phyloP scores from a whole-genome alignment of 2,113 vertebrate genomes.

The Illadopsis cleaveri region DNA sequence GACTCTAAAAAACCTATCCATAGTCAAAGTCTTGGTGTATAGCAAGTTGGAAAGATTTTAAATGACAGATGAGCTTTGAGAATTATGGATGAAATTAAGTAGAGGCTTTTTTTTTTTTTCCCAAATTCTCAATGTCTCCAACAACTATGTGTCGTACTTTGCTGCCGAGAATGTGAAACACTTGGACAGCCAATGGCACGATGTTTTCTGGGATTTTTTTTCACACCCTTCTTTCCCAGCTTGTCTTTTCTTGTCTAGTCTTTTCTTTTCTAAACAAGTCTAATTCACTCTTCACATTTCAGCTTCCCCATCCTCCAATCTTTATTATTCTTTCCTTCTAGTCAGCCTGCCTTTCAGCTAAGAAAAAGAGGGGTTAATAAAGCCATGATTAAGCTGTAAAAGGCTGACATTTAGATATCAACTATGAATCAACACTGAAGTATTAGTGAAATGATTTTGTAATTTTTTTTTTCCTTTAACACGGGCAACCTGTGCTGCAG shows the following conservation, averaged over 20 bases:
- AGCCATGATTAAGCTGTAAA: slow-evolving; percentile 61
- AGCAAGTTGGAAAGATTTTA: slow-evolving; percentile 20
- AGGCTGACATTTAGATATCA: slow-evolving; percentile 54
- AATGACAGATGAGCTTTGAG: slow-evolving; percentile 29
- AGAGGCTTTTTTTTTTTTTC: neutral
- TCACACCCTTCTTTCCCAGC: slow-evolving; percentile 69
- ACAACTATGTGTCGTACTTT: neutral
- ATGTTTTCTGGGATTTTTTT: slow-evolving; percentile 20
- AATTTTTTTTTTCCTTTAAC: neutral
- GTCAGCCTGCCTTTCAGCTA: neutral
- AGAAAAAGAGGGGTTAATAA: slow-evolving; percentile 59
- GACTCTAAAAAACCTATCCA: neutral
- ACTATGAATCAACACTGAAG: slow-evolving; percentile 31
- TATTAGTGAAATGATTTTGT: slow-evolving; percentile 11
- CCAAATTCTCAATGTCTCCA: slow-evolving; percentile 4
- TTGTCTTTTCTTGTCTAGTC: slow-evolving; percentile 62
- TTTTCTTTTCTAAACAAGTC: slow-evolving; percentile 42
- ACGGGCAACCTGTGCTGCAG: neutral
- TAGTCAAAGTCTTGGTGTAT: neutral
- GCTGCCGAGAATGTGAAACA: slow-evolving; percentile 36
- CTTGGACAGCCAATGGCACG: neutral
- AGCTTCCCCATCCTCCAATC: slow-evolving; percentile 21
- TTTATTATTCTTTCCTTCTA: slow-evolving; percentile 25
- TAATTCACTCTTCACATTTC: slow-evolving; percentile 25
- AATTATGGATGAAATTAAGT: slow-evolving; percentile 19